A percentile compares a stretch with the other conserved stretches of the same genome.
Conservation (phyloP, 37 sponge, comb jelly and placozoan genomes). For the Diacarnus erythraeanus region DNA sequence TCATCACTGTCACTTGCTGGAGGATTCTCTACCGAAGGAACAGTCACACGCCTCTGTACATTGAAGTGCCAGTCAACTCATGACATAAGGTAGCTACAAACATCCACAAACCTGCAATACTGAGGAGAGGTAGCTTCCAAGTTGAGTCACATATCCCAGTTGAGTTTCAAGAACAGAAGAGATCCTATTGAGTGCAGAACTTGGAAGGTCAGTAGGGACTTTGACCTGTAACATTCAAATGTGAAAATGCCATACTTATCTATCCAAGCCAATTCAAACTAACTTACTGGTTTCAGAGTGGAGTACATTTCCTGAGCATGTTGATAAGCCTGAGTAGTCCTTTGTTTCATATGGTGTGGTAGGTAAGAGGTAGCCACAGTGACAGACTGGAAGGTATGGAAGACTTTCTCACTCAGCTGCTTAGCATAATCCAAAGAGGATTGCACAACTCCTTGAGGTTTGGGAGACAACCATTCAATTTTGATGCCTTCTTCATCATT, state of each 20-base stretch:
- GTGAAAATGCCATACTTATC: not conserved
- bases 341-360: conserved; percentile 44
- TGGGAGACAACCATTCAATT: conserved; percentile 34
- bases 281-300: conserved; percentile 47
- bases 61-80: not conserved
- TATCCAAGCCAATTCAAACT: not conserved
- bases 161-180: conserved; percentile 56
- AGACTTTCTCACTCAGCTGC: conserved; percentile 39
- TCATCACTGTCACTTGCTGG: not conserved
- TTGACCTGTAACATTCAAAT: conserved; percentile 27
- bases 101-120: conserved; percentile 28
- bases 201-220: conserved; percentile 50
- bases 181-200: conserved; percentile 30
- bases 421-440: conserved; percentile 52
- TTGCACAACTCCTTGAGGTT: conserved; percentile 13
- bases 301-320: conserved; percentile 52
- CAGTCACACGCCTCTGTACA: not conserved
- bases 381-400: conserved; percentile 41
- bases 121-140: conserved; percentile 50
- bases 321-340: conserved; percentile 42
- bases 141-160: conserved; percentile 35
- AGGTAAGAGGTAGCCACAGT: conserved; percentile 32
- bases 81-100: not conserved
- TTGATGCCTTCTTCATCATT: conserved; percentile 20
- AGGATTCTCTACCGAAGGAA: not conserved